phyloP scores from a whole-genome alignment of 2,888 invertebrate genomes.

The Glaucopsyche alexis region DNA sequence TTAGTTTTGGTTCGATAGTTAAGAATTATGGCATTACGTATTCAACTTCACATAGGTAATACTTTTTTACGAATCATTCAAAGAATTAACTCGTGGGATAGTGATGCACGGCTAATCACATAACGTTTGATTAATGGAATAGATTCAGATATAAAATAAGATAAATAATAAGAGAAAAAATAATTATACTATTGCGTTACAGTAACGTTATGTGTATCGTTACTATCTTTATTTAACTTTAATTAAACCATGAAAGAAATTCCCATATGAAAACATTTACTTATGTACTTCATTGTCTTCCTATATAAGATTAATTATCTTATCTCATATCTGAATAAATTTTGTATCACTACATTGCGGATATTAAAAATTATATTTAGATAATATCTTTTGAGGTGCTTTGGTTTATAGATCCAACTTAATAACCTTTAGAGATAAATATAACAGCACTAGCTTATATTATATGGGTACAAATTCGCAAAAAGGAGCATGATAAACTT shows the following conservation, averaged over 20 bases:
- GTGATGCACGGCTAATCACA: slow-evolving; percentile 47
- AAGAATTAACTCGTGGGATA: slow-evolving; percentile 61
- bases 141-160: slow-evolving; percentile 54
- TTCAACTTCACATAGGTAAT: slow-evolving; percentile 29
- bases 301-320: neutral
- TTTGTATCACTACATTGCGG: neutral
- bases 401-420: too few species aligned
- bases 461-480: too few species aligned
- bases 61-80: slow-evolving; percentile 49
- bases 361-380: neutral
- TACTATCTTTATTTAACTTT: neutral
- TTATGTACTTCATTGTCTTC: neutral
- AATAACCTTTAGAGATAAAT: too few species aligned
- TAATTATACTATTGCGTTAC: neutral
- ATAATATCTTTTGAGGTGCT: too few species aligned
- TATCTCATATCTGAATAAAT: neutral
- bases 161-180: slow-evolving; percentile 34
- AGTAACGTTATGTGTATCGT: slow-evolving; percentile 1
- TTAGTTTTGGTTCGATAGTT: slow-evolving; percentile 31
- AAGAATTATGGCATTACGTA: slow-evolving; percentile 27
- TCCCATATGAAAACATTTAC: neutral
- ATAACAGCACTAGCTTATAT: too few species aligned
- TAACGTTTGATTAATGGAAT: slow-evolving; percentile 65
- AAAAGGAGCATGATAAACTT: too few species aligned
- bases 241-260: neutral